phyloP scores from a whole-genome alignment of 2,113 vertebrate genomes.

The Cacatua alba region DNA sequence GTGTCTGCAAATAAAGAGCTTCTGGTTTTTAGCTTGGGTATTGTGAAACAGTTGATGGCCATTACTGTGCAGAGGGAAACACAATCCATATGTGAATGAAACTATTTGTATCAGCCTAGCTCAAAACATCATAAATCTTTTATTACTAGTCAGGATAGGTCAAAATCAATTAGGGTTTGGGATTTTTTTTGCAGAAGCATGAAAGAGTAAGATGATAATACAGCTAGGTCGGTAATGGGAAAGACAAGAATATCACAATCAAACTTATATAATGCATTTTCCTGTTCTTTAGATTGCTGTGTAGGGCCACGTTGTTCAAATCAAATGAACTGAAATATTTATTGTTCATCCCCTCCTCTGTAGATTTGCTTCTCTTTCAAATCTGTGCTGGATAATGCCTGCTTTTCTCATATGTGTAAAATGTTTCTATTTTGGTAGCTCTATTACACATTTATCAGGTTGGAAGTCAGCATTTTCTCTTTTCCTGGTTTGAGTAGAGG shows the following conservation, averaged over 20 bases:
- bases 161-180: constrained; percentile 56
- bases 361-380: constrained; percentile 23
- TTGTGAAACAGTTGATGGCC: constrained; percentile 67
- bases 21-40: constrained; percentile 20
- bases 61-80: constrained; percentile 66
- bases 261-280: constrained; percentile 58
- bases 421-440: constrained; percentile 26
- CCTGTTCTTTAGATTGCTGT: constrained; percentile 30
- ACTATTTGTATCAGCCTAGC: constrained; percentile 63
- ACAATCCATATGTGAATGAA: constrained; percentile 68
- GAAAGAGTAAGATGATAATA: constrained; percentile 21
- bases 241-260: constrained; percentile 28
- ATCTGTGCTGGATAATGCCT: neutral
- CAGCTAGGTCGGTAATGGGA: neutral
- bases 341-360: constrained; percentile 15
- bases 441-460: neutral
- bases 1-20: constrained; percentile 35
- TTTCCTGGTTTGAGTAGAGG: neutral
- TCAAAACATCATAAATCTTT: constrained; percentile 64
- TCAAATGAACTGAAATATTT: constrained; percentile 30
- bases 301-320: neutral
- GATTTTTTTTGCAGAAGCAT: constrained; percentile 61
- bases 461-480: neutral
- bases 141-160: constrained; percentile 49
- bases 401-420: neutral